Base-by-base conservation (phyloP, 2,888 invertebrate genomes). In the Keiferia lycopersicella region DNA sequence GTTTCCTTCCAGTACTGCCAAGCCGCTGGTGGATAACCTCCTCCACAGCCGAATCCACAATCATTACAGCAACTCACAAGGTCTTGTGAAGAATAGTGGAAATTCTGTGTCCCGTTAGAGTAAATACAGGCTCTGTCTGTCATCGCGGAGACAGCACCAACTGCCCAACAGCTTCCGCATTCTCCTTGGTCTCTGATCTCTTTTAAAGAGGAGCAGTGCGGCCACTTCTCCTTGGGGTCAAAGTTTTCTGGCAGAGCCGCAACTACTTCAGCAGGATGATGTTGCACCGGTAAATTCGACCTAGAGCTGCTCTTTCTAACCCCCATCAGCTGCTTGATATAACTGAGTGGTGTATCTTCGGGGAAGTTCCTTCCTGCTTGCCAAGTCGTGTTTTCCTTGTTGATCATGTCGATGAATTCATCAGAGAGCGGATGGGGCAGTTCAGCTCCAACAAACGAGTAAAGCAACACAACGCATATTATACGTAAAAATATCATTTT, bases 121-220 rank as follows among this genome's bases (percentile, higher is more conserved):
- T 95, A 95, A 72, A 97, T 97, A 85, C 98, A 98, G 34, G 95
- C 93, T 62, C 98, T 93, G 84, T 98, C 98, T 4, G 97, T 96
- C 96, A 98, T 98, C 1, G 97, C 96, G 84, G 97, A 97, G 0
- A 96, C 97, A 10, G 97, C 97, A 39, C 96, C 97, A 83, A 97
- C 97, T 2, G 97, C 98, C 98, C 98, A 98, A 87, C 98, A 98
- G 48, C 97, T 97, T 26, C 98, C 98, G 82, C 98, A 98, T n/a
- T 96, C 95, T 12, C 96, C 96, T 71, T 97, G 97, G 86, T 97
- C 97, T 71, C 97, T 92, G 65, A 97, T 94, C 88, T 96, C 96
- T 62, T 92, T 92, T 73, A 98, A 94, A 12, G 97, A 96, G 0
- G 97, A 96, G 78, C 98, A 98, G 74, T 96, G 80, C 0, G 96